Conservation (phyloP, 2,888 invertebrate genomes). For the Sinotaia quadrata region DNA sequence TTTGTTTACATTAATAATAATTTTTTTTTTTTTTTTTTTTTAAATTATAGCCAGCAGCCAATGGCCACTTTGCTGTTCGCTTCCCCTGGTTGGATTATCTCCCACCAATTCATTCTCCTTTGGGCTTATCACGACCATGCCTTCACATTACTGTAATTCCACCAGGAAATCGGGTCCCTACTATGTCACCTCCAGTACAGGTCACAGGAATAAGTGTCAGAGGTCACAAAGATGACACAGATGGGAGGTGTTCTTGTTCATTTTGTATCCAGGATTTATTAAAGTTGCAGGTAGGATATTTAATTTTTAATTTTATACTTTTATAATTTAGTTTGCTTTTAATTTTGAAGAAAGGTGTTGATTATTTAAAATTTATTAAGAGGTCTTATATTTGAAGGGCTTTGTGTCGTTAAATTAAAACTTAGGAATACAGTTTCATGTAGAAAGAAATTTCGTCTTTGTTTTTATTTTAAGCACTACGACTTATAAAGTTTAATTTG, state of each 20-base stretch:
- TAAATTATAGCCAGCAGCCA: conserved; percentile 48
- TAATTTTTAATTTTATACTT: no score
- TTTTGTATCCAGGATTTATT: conserved; percentile 40
- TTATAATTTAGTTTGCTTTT: not conserved
- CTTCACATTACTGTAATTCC: conserved; percentile 39
- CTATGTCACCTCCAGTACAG: conserved; percentile 25
- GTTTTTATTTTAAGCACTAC: no score
- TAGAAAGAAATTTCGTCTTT: no score
- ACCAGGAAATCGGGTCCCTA: not conserved
- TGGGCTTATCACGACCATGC: conserved; percentile 46
- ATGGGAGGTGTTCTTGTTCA: conserved; percentile 18
- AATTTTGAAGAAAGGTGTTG: not conserved
- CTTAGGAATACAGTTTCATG: no score
- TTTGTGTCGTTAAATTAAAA: no score
- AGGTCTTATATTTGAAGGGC: no score
- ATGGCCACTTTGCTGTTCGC: conserved; percentile 59
- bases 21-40: not conserved
- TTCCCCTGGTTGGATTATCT: conserved; percentile 60
- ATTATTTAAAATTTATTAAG: no score
- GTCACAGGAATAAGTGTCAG: not conserved
- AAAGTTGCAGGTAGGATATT: conserved; percentile 64
- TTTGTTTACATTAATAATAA: no score
- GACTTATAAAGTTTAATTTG: no score
- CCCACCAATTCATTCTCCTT: conserved; percentile 54
- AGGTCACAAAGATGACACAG: not conserved